These are phyloP conservation scores for Thermophis baileyi DNA, from an alignment of 2,113 vertebrate genomes.

Conservation along the genomic window DNA sequence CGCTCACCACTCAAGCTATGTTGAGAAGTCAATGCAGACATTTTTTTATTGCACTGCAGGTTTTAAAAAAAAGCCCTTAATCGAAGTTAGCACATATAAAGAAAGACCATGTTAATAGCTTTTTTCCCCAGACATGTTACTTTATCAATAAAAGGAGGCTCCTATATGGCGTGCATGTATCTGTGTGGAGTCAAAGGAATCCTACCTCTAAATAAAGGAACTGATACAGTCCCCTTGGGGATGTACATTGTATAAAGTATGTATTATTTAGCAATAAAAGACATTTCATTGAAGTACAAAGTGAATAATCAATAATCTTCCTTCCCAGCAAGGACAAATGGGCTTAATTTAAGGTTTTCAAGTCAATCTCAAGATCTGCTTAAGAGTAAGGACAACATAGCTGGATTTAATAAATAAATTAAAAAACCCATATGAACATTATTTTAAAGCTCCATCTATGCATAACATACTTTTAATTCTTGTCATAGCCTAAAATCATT, in stretches of 20 bases:
- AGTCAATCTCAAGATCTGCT: not conserved
- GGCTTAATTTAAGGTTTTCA: conserved; percentile 3
- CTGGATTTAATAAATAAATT: not conserved
- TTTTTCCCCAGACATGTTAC: not conserved
- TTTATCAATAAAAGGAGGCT: not conserved
- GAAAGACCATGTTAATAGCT: not conserved
- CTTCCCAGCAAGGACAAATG: not conserved
- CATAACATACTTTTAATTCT: not conserved
- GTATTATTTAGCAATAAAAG: not conserved
- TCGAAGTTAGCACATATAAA: not conserved
- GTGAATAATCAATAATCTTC: not conserved
- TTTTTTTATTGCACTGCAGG: not conserved
- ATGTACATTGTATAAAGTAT: not conserved
- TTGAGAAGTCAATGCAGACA: not conserved
- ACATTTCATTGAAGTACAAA: rapidly evolving
- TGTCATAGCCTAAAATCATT: not conserved
- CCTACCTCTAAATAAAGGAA: rapidly evolving
- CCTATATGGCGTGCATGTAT: not conserved
- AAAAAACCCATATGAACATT: not conserved
- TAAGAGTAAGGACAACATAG: conserved; percentile 1
- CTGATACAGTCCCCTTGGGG: not conserved
- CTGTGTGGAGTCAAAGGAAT: too few species aligned
- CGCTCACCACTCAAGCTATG: not conserved
- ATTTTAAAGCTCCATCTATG: not conserved
- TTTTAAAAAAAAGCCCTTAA: not conserved